phyloP scores from a whole-genome alignment of 2,888 invertebrate species.

The Noctua janthina region DNA sequence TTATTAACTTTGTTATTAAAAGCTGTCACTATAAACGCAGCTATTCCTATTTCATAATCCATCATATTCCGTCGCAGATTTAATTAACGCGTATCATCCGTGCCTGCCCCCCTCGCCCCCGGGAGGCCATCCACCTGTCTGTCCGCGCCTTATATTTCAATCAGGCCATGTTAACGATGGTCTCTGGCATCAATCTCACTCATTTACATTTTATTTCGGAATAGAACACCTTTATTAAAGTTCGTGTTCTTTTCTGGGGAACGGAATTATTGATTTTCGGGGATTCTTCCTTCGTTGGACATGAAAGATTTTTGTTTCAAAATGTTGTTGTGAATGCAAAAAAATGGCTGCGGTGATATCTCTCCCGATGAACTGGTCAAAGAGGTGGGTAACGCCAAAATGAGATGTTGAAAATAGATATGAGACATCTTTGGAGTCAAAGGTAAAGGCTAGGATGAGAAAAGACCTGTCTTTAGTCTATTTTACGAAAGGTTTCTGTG shows the following conservation, averaged over 20 bases:
- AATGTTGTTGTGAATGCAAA: not conserved
- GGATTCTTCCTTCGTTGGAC: not conserved
- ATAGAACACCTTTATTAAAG: conserved; percentile 57
- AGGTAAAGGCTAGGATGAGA: not conserved
- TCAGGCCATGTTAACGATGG: conserved; percentile 54
- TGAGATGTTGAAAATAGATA: not conserved
- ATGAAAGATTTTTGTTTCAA: not conserved
- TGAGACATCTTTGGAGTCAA: too few relatives aligned
- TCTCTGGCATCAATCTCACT: conserved; percentile 60
- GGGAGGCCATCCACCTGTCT: conserved; percentile 40
- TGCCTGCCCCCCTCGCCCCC: not conserved
- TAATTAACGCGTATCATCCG: conserved; percentile 58
- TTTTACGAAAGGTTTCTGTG: not conserved
- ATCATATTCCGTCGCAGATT: conserved; percentile 58
- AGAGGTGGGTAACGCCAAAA: not conserved
- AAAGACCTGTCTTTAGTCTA: not conserved
- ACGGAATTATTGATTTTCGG: conserved; percentile 14
- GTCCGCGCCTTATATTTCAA: conserved; percentile 60
- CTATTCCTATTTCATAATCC: conserved; percentile 49
- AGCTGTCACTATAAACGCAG: conserved; percentile 40
- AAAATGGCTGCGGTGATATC: not conserved
- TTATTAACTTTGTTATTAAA: conserved; percentile 39
- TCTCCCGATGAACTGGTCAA: not conserved
- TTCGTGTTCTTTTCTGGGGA: conserved; percentile 27
- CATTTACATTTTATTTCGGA: conserved; percentile 63